A percentile compares a stretch with the other conserved stretches of the same genome.
These are phyloP conservation scores for Gnathonemus echidnorhynchus DNA, from an alignment of 2,113 vertebrate genomes.

Conservation along the genomic window DNA sequence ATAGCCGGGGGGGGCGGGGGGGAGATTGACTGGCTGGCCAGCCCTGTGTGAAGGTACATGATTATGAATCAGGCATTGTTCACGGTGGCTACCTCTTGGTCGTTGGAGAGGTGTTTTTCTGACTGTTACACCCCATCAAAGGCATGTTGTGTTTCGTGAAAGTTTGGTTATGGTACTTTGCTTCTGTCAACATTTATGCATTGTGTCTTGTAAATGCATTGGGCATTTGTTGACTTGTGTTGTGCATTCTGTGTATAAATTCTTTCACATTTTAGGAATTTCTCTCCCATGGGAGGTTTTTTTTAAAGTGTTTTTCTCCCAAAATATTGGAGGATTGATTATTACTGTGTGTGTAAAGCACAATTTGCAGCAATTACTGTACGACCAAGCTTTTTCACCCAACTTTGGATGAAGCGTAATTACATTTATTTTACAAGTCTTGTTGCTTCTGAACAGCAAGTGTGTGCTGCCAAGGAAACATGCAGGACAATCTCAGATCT, in stretches of 20 bases:
- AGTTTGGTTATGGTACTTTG: not conserved
- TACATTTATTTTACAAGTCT: constrained; percentile 19
- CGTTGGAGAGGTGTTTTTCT: not conserved
- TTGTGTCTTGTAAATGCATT: not conserved
- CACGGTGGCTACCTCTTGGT: not conserved
- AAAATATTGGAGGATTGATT: constrained; percentile 12
- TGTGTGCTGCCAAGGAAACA: constrained; percentile 9
- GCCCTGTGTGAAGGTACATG: not conserved
- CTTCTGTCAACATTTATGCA: not conserved
- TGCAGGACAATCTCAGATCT: not conserved
- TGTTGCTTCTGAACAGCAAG: not conserved
- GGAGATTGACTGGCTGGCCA: not conserved
- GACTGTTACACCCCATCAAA: not conserved
- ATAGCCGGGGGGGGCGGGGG: not conserved
- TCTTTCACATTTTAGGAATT: not conserved
- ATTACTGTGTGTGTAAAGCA: constrained; percentile 15
- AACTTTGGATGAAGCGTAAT: not conserved
- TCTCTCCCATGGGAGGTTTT: not conserved
- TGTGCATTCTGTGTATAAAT: not conserved
- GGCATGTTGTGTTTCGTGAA: not conserved
- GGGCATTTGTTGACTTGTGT: not conserved
- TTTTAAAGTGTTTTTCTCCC: not conserved
- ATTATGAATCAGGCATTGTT: not conserved
- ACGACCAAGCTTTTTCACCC: constrained; percentile 8
- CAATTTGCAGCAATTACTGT: constrained; percentile 26